Evolutionary conservation across 1,140 invertebrate genomes (phyloP).

Genomic region (Drosophila sproati): DNA sequence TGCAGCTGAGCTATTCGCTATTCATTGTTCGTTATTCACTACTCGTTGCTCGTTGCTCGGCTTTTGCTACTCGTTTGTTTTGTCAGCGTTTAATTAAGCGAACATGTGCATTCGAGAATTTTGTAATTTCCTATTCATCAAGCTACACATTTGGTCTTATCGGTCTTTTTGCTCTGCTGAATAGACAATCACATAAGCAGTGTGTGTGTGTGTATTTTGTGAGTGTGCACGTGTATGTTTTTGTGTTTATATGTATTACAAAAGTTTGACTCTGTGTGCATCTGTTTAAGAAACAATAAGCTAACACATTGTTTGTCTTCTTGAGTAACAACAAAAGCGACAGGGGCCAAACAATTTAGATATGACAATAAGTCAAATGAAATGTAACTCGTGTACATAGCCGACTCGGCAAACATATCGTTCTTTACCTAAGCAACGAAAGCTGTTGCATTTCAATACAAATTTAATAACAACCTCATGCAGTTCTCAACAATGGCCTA

Average conservation of each 20-base stretch:
- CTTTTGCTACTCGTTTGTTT: background rate
- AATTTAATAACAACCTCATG: slow-evolving; percentile 43
- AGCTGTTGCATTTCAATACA: slow-evolving; percentile 43
- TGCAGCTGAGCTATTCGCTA: slow-evolving; percentile 1
- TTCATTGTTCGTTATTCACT: background rate
- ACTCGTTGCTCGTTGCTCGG: background rate
- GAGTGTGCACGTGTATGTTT: background rate
- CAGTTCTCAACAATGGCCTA: slow-evolving; percentile 6
- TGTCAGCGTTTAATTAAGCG: slow-evolving; percentile 64
- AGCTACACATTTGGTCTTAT: slow-evolving; percentile 51
- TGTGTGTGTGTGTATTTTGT: background rate
- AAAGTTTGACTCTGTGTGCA: slow-evolving; percentile 59
- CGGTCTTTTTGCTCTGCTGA: slow-evolving; percentile 36
- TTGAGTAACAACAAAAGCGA: slow-evolving; percentile 73
- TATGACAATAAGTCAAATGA: slow-evolving; percentile 67
- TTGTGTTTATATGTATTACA: slow-evolving; percentile 18
- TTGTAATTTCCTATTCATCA: slow-evolving; percentile 76
- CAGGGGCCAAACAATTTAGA: slow-evolving; percentile 71
- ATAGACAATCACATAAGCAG: slow-evolving; percentile 31
- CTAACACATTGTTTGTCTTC: slow-evolving; percentile 72
- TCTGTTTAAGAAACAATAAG: slow-evolving; percentile 68
- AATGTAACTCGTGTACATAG: slow-evolving; percentile 53
- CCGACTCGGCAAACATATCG: slow-evolving; percentile 29
- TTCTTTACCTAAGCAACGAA: slow-evolving; percentile 34
- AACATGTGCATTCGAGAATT: slow-evolving; percentile 61